Base-by-base conservation (phyloP, 2,797 vertebrate genomes). In the Sebastes minor region DNA sequence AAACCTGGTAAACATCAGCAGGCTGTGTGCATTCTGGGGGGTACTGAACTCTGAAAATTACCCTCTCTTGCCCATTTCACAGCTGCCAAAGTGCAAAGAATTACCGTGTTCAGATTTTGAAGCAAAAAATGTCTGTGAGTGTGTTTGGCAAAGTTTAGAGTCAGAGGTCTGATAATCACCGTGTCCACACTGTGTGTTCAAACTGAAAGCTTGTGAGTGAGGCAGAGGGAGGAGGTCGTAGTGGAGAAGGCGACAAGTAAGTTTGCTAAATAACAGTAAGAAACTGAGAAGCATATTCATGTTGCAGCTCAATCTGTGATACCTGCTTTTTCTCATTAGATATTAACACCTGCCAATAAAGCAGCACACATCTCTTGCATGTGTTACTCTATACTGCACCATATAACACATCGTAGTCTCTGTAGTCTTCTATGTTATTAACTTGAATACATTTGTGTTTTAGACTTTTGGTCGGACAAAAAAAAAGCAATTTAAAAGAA, bases 31-130 rank as follows among this genome's bases (percentile, higher is more conserved):
- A 14, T 74, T 65, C 76, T 53, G 27, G n/a, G 60, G 35, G 30
- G 22, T 22, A 55, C 70, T 61, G 22, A 83, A 60, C 56, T 81
- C 20, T 63, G 63, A 53, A 53, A 78, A 80, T 79, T 46, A 62
- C 12, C 28, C 70, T 59, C 71, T 75, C 55, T 16, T 25, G 6
- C 27, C 52, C 57, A 49, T 55, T 81, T 74, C 59, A 4, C 32
- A 53, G 55, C 70, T 73, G 55, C 28, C 42, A 78, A 35, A 71
- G 53, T 73, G 66, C 71, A 72, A 67, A 74, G 28, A 59, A 71
- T 52, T 4, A 66, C 65, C 33, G 4, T 57, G 42, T 78, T 74
- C 13, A n/a, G 32, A 53, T 60, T 25, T 23, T 27, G 52, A 73
- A 60, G 28, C 64, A 42, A 32, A 42, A 62, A 62, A 38, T 8